Percentiles rank a stretch among this genome's conserved stretches.
Evolutionary conservation across 2,888 invertebrate species (phyloP).

Genomic region (Callyntrura sp.): DNA sequence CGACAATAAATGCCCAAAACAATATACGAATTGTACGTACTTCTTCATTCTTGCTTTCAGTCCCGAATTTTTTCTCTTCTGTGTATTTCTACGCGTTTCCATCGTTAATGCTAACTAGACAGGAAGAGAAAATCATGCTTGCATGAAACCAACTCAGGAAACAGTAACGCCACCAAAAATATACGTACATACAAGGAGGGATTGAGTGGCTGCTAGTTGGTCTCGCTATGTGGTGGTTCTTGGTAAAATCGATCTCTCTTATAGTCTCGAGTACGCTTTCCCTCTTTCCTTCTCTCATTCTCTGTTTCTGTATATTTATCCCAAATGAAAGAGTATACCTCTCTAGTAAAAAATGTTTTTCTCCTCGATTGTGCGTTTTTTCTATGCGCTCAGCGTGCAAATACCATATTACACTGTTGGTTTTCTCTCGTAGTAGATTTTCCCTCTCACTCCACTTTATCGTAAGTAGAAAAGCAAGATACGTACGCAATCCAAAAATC

Average conservation of each 20-base stretch:
- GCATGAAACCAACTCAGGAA: slow-evolving; percentile 7
- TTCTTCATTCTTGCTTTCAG: background rate
- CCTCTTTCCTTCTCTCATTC: too few species aligned
- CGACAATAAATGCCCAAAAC: slow-evolving; percentile 20
- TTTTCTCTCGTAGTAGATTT: too few species aligned
- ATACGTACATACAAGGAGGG: too few species aligned
- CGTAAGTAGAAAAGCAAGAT: background rate
- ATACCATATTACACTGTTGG: background rate
- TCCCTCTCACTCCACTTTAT: too few species aligned
- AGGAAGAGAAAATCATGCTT: slow-evolving; percentile 8
- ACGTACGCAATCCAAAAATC: slow-evolving; percentile 8
- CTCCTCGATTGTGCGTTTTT: background rate
- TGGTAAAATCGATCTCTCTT: slow-evolving; percentile 51
- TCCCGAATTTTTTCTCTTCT: too few species aligned
- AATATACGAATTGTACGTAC: background rate
- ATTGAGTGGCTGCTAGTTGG: slow-evolving; percentile 33
- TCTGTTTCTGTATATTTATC: slow-evolving; percentile 2
- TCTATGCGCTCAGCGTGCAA: background rate
- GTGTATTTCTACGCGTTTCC: background rate
- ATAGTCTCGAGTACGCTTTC: background rate
- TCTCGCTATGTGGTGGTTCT: background rate
- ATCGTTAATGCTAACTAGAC: slow-evolving; percentile 16
- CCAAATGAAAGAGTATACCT: background rate
- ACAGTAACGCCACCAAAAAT: slow-evolving; percentile 2
- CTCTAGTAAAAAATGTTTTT: background rate